These are phyloP conservation scores for Drosophila bocqueti DNA, from an alignment of 1,140 invertebrate genomes.

Conservation along the genomic window DNA sequence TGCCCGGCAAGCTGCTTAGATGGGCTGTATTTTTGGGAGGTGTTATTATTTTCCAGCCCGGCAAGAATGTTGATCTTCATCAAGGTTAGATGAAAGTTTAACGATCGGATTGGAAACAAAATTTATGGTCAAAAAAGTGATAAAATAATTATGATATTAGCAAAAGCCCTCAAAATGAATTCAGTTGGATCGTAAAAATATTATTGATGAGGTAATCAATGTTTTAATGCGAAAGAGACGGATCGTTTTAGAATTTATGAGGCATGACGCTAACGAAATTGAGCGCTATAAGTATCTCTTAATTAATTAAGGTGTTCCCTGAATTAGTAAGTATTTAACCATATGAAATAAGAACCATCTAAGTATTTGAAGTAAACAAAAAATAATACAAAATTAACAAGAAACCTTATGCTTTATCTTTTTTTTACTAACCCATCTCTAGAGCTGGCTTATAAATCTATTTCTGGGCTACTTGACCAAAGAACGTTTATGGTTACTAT, in stretches of 20 bases:
- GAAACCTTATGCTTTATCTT: background rate
- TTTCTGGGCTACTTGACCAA: background rate
- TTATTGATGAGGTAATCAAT: constrained; percentile 26
- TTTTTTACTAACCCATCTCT: background rate
- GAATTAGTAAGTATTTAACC: background rate
- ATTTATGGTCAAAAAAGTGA: constrained; percentile 23
- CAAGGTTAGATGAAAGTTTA: constrained; percentile 45
- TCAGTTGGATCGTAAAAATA: constrained; percentile 23
- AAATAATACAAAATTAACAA: background rate
- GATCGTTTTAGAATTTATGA: constrained; percentile 8
- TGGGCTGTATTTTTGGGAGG: constrained; percentile 6
- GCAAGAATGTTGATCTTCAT: constrained; percentile 35
- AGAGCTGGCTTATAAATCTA: background rate
- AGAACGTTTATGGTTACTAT: background rate
- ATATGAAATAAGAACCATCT: no score
- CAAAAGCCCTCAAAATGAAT: constrained; percentile 3
- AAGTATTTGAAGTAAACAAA: background rate
- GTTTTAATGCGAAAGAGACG: background rate
- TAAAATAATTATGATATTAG: constrained; percentile 38
- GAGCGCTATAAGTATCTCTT: background rate
- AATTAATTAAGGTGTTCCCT: constrained; percentile 7
- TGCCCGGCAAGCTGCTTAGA: constrained; percentile 19
- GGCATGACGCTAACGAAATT: constrained; percentile 7
- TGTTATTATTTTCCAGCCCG: constrained; percentile 13
- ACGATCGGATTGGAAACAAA: constrained; percentile 24